A percentile compares a stretch with the other conserved stretches of the same genome.
Conservation (phyloP, 2,113 vertebrate species). For the Saguinus midas region DNA sequence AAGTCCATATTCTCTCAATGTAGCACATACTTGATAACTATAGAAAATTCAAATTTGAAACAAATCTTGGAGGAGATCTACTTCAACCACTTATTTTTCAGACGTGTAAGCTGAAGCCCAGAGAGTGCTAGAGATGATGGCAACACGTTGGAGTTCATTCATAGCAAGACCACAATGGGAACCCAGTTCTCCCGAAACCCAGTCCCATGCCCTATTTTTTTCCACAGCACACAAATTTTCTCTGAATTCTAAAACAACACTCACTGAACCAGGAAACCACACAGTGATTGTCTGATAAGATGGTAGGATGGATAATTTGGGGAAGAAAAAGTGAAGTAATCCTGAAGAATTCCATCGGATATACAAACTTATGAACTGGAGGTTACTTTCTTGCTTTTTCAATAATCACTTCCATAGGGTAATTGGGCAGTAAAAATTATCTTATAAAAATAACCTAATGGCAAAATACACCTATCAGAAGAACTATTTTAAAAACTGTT, state of each 20-base stretch:
- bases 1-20: background rate
- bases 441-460: conserved; percentile 38
- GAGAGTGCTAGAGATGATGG: background rate
- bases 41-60: background rate
- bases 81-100: background rate
- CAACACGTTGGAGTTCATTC: fast-evolving
- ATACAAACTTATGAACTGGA: background rate
- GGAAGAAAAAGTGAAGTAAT: background rate
- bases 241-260: background rate
- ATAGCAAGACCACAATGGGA: fast-evolving
- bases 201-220: background rate
- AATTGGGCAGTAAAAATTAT: background rate
- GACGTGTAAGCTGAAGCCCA: background rate
- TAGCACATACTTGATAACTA: background rate
- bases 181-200: background rate
- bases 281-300: background rate
- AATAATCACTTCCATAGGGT: conserved; percentile 54
- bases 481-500: background rate
- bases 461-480: background rate
- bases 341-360: background rate
- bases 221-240: background rate
- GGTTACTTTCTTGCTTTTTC: background rate
- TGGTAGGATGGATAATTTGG: background rate
- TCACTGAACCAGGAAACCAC: background rate
- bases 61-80: background rate